These are phyloP conservation scores for Geranospiza caerulescens DNA, from an alignment of 2,797 vertebrate species.

Conservation along the genomic window DNA sequence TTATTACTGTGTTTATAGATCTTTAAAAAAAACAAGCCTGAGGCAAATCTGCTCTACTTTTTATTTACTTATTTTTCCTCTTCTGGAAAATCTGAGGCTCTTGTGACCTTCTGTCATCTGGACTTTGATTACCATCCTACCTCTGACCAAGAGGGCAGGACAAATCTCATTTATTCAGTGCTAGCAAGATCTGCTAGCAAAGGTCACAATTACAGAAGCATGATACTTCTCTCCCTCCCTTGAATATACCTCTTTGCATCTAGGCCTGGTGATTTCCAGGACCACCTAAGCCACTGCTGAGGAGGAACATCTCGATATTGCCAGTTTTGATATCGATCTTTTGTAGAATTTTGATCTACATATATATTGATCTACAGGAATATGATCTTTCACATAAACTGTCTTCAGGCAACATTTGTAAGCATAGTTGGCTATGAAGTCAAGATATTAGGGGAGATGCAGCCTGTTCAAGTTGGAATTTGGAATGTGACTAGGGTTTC, in stretches of 20 bases:
- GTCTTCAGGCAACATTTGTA: not conserved
- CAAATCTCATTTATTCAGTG: not conserved
- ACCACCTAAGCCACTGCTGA: not conserved
- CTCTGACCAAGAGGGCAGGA: conserved; percentile 1
- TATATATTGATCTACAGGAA: not conserved
- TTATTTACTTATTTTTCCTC: not conserved
- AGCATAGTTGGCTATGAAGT: not conserved
- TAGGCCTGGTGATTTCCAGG: not conserved
- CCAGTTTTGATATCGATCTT: not conserved
- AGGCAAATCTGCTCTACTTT: not conserved
- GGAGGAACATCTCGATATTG: not conserved
- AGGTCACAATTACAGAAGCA: not conserved
- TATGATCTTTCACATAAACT: not conserved
- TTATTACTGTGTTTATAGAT: not conserved
- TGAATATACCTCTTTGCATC: not conserved
- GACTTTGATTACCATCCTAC: not conserved
- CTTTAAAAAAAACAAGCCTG: not conserved
- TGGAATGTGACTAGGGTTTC: not conserved
- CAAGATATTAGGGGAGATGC: not conserved
- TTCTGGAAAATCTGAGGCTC: conserved; percentile 1
- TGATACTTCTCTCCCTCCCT: not conserved
- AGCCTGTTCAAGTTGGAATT: not conserved
- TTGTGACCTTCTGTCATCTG: not conserved
- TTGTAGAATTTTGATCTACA: not conserved
- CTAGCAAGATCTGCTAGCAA: not conserved